Conservation (phyloP, 2,113 vertebrate species). For the Ophthalmolycus amberensis region DNA sequence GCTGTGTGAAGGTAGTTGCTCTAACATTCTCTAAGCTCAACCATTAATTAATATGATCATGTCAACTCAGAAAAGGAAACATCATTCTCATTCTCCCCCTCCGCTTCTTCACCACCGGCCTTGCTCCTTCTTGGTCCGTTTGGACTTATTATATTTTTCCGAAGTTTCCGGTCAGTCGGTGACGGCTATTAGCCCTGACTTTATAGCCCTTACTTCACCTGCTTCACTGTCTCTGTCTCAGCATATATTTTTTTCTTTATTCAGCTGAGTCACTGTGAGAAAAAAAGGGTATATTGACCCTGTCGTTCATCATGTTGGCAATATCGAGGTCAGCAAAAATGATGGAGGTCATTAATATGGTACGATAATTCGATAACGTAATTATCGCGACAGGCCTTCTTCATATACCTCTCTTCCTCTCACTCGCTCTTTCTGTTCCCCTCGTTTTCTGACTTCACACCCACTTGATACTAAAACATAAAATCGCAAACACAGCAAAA, state of each 20-base stretch:
- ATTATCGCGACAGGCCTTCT: not conserved
- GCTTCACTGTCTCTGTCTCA: not conserved
- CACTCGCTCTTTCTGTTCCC: not conserved
- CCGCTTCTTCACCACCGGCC: slow-evolving; percentile 7
- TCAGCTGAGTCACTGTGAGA: not conserved
- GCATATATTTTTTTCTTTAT: not conserved
- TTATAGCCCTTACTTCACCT: not conserved
- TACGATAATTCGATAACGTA: not conserved
- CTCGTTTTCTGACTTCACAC: slow-evolving; percentile 2
- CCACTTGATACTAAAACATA: slow-evolving; percentile 29
- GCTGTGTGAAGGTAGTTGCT: slow-evolving; percentile 45
- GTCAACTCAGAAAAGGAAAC: slow-evolving; percentile 72
- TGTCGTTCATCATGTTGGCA: not conserved
- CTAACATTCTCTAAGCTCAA: slow-evolving; percentile 66
- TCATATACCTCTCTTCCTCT: not conserved
- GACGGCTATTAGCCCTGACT: not conserved
- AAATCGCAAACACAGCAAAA: slow-evolving; percentile 1
- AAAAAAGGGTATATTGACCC: not conserved
- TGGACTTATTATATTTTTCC: not conserved
- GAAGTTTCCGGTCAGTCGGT: not conserved
- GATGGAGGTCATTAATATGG: not conserved
- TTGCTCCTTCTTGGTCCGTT: slow-evolving; percentile 7
- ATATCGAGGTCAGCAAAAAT: not conserved
- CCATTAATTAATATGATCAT: slow-evolving; percentile 74
- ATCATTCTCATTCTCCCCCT: slow-evolving; percentile 51